A percentile compares a stretch with the other conserved stretches of the same genome.
phyloP scores from a whole-genome alignment of 2,888 invertebrate species.

The Tridacna crocea region DNA sequence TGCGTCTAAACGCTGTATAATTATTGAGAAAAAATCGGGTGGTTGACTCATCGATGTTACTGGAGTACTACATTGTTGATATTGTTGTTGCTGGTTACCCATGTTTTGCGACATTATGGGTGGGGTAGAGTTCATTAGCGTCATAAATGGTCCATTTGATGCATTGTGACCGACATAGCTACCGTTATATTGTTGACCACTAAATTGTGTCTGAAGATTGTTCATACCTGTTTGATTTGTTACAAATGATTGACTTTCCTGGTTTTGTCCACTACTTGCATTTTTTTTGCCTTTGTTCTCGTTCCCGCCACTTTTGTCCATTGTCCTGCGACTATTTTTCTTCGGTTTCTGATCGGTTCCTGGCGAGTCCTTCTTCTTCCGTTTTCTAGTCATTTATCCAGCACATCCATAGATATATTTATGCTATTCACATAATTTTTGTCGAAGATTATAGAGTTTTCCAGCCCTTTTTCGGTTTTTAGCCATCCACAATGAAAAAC shows the following conservation, averaged over 20 bases:
- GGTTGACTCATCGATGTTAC: neutral
- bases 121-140: neutral
- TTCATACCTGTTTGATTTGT: neutral
- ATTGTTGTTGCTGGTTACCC: neutral
- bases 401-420: neutral
- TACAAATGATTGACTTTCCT: constrained; percentile 4
- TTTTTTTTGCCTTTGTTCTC: neutral
- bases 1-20: constrained; percentile 23
- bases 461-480: neutral
- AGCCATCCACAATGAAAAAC: neutral
- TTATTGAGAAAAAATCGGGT: neutral
- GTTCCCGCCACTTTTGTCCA: constrained; percentile 9
- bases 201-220: neutral
- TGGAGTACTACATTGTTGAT: constrained; percentile 3
- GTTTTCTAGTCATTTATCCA: neutral
- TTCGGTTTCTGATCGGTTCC: neutral
- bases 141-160: neutral
- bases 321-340: neutral
- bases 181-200: neutral
- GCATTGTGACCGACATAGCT: neutral
- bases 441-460: neutral
- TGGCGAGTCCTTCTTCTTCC: constrained; percentile 1
- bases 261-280: neutral
- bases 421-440: neutral
- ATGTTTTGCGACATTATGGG: neutral